Evolutionary conservation across 2,797 vertebrate species (phyloP), one percentile per base, ranked within the genome.

Genomic region (Rhincodon typus): DNA sequence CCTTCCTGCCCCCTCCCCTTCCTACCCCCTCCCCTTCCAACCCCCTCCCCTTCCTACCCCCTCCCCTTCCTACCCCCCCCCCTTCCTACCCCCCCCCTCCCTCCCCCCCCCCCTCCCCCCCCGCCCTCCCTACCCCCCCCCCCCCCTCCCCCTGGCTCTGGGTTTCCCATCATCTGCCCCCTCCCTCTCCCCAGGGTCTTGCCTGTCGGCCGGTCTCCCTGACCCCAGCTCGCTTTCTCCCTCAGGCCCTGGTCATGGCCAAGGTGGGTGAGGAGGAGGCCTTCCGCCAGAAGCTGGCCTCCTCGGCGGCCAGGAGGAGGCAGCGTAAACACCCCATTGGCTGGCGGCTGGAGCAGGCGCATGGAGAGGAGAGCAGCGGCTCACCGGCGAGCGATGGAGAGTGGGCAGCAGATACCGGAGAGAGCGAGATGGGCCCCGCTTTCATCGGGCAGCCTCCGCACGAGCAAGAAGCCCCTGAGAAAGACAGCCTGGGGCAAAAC

Each of bases 241-340:
- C 25, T 17, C 79, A 99, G 98, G 97, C 98, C 96, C 96, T 98
- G 96, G 98, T 99, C 96, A 95, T 98, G 94, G 98, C 98, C 96
- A 99, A 98, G 96, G 98, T 99, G 87, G 88, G 95, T 0, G 98
- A 99, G 96, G 98, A 98, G 30, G 96, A 97, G 10, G 96, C 96
- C 0, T 98, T 99, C 66, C 97, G 98, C 25, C 97, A 96, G 66
- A 98, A 98, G 97, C 98, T 99, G 96, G 97, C 97, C 0, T 97
- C 98, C 97, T 98, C 98, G 0, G 98, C 97, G 0, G 97, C 97
- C 4, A 96, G 95, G 15, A 97, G 98, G 27, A 96, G 97, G 95
- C 98, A 97, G 86, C 98, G 98, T 91, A 98, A 98, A 66, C 97
- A 98, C 53, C 97, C 96, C 0, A 96, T 97, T 96, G 97, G 97